A percentile compares a stretch with the other conserved stretches of the same genome.
Conservation (phyloP, 2,888 invertebrate species). For the Amphipoea lucens region DNA sequence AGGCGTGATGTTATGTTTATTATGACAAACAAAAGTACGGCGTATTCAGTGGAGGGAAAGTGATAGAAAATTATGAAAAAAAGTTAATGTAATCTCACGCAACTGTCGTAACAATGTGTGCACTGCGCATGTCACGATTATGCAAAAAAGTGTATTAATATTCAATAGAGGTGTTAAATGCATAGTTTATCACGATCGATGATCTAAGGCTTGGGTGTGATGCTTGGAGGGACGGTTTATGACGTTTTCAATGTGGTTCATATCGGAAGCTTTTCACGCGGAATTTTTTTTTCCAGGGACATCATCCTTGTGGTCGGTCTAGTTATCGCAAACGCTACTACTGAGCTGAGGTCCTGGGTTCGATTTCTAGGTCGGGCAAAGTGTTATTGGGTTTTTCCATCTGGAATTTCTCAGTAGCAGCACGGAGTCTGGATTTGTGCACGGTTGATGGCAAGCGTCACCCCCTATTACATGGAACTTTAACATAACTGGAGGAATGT, state of each 20-base stretch:
- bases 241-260: slow-evolving; percentile 1
- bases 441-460: no score
- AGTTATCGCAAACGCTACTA: neutral
- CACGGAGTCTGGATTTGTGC: neutral
- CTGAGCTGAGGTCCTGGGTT: neutral
- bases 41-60: slow-evolving; percentile 40
- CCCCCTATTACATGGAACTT: no score
- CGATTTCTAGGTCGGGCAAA: neutral
- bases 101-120: slow-evolving; percentile 36
- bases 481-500: neutral
- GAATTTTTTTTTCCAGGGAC: neutral
- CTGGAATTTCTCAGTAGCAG: neutral
- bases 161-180: slow-evolving; percentile 39
- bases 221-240: neutral
- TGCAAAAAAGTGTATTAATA: slow-evolving; percentile 52
- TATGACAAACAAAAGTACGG: neutral
- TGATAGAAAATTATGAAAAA: slow-evolving; percentile 40
- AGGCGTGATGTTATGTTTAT: no score
- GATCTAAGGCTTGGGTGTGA: neutral
- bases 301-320: neutral
- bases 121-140: slow-evolving; percentile 36
- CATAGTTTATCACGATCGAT: slow-evolving; percentile 34
- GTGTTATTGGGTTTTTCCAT: no score
- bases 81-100: slow-evolving; percentile 50
- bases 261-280: neutral